These are phyloP conservation scores for Pyrrhosoma nymphula DNA, from an alignment of 2,888 invertebrate genomes.

Conservation along the genomic window DNA sequence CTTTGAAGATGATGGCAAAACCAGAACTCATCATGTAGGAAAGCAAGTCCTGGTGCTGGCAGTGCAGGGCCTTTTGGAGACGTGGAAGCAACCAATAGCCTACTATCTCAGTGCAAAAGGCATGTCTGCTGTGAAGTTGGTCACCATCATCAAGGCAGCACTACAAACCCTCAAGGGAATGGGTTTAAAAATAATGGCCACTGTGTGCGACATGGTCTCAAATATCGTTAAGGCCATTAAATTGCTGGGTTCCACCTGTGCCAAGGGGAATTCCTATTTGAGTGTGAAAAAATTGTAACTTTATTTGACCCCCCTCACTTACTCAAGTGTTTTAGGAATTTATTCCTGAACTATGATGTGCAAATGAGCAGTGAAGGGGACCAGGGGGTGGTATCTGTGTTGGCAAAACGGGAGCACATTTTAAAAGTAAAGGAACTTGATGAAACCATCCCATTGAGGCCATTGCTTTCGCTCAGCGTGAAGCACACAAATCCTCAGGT, in stretches of 20 bases:
- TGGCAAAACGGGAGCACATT: not conserved
- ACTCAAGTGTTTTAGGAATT: not conserved
- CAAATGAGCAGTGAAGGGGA: no score
- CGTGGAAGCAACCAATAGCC: not conserved
- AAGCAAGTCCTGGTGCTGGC: not conserved
- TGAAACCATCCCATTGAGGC: not conserved
- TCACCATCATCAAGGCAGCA: not conserved
- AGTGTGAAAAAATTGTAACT: not conserved
- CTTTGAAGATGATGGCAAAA: constrained; percentile 66
- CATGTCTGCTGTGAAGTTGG: not conserved
- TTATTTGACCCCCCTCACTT: constrained; percentile 56
- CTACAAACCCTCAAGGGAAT: not conserved
- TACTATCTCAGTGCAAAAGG: constrained; percentile 45
- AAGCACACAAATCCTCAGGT: not conserved
- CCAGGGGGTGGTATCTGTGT: not conserved
- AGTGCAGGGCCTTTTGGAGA: not conserved
- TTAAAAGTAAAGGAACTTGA: not conserved
- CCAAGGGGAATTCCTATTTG: not conserved
- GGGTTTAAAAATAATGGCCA: not conserved
- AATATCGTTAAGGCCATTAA: constrained; percentile 56
- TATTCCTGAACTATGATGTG: not conserved
- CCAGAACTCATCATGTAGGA: not conserved
- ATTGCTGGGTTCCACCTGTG: not conserved
- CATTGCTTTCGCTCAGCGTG: not conserved
- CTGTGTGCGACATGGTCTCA: constrained; percentile 49